phyloP scores from a whole-genome alignment of 2,888 invertebrate species.

The Myopa tessellatipennis region DNA sequence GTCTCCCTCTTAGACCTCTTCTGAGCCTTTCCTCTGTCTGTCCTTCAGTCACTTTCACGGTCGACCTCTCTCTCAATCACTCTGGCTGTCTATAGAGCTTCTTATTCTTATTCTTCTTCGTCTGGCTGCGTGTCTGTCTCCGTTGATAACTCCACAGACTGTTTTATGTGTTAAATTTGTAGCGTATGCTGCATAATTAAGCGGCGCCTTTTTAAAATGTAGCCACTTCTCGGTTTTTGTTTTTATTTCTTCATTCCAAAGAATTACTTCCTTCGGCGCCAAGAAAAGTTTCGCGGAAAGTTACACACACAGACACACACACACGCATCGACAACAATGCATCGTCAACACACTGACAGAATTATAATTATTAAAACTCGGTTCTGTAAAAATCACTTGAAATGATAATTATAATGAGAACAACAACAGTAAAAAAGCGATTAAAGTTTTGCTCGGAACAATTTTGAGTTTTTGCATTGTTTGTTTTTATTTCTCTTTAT shows the following conservation, averaged over 20 bases:
- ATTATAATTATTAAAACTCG: constrained; percentile 26
- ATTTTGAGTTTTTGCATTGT: neutral
- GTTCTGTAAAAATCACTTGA: neutral
- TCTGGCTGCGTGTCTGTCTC: neutral
- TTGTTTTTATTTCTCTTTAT: neutral
- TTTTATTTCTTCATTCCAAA: neutral
- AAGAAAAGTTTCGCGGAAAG: constrained; percentile 2
- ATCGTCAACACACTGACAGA: neutral
- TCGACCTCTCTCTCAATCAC: neutral
- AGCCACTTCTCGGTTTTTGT: too few species aligned
- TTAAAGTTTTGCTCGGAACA: constrained; percentile 17
- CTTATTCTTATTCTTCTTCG: neutral
- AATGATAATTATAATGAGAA: constrained; percentile 26
- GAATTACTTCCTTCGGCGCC: constrained; percentile 7
- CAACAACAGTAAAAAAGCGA: constrained; percentile 14
- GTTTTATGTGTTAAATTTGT: neutral
- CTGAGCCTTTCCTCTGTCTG: too few species aligned
- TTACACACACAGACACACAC: neutral
- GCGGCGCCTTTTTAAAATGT: constrained; percentile 26
- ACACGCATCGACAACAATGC: neutral
- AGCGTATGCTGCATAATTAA: constrained; percentile 9
- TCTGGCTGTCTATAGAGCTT: neutral
- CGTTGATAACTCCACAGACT: too few species aligned
- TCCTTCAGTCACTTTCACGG: too few species aligned
- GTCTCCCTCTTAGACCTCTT: too few species aligned